A percentile compares a stretch with the other conserved stretches of the same genome.
phyloP scores from a whole-genome alignment of 2,113 vertebrate genomes.

The Gila orcuttii region DNA sequence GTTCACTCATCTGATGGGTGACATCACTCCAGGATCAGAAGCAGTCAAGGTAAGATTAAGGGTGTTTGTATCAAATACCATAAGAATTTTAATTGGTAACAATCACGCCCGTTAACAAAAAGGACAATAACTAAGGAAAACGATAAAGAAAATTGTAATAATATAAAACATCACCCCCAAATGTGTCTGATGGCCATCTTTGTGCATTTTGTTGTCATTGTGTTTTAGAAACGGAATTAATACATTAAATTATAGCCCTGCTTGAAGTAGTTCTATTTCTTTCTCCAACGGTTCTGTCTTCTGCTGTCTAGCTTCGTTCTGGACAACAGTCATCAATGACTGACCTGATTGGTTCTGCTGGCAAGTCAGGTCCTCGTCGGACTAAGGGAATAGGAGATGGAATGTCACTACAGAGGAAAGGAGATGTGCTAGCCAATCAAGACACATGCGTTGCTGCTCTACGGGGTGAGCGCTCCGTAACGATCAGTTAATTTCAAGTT shows the following conservation, averaged over 20 bases:
- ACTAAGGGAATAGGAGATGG: constrained; percentile 69
- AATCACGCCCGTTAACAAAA: no score
- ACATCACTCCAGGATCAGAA: constrained; percentile 80
- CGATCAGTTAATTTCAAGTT: neutral
- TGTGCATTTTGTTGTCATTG: neutral
- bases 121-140: no score
- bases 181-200: neutral
- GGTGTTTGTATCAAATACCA: neutral
- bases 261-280: neutral
- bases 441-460: constrained; percentile 83
- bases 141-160: neutral
- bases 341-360: constrained; percentile 67
- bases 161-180: neutral
- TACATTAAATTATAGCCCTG: neutral
- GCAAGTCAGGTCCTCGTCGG: constrained; percentile 71
- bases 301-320: constrained; percentile 64
- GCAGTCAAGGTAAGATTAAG: constrained; percentile 76
- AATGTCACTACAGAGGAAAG: constrained; percentile 76
- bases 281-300: neutral
- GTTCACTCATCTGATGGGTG: constrained; percentile 78
- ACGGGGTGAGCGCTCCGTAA: constrained; percentile 69
- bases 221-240: neutral
- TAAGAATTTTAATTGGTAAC: neutral
- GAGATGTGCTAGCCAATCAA: constrained; percentile 81
- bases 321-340: constrained; percentile 57